These are phyloP conservation scores for Rousettus leschenaultii DNA, from an alignment of 2,113 vertebrate species.

Conservation along the genomic window DNA sequence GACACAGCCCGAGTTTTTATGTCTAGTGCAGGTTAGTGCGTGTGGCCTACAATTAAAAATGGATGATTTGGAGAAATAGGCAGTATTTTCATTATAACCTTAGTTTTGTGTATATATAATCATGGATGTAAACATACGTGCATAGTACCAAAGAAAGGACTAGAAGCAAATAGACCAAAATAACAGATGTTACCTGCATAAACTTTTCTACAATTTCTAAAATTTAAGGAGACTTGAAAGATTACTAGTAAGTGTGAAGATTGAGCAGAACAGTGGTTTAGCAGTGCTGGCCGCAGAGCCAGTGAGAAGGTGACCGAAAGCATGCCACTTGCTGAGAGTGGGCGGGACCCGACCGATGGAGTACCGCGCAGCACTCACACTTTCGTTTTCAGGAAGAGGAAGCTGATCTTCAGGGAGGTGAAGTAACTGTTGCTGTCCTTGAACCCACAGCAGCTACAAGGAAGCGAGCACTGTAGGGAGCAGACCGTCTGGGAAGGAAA, in stretches of 20 bases:
- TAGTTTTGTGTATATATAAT: neutral
- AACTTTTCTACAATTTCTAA: neutral
- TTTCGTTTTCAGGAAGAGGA: neutral
- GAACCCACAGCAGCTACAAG: neutral
- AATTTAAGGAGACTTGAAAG: neutral
- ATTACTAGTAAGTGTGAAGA: neutral
- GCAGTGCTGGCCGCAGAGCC: neutral
- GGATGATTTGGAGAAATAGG: neutral
- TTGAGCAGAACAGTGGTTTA: neutral
- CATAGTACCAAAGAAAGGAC: neutral
- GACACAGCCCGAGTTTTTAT: neutral
- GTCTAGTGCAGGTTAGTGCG: neutral
- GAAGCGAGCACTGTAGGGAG: neutral
- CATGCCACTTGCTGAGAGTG: neutral
- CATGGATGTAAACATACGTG: neutral
- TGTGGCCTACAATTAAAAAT: neutral
- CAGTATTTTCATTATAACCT: neutral
- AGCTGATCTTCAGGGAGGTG: neutral
- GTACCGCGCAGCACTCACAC: too few species aligned
- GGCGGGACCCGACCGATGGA: neutral
- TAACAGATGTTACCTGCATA: neutral
- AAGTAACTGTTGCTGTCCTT: neutral
- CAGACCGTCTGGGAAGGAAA: neutral
- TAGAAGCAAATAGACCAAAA: neutral
- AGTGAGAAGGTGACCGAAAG: neutral